Base-by-base conservation (phyloP, 1,140 invertebrate genomes). In the Littorina saxatilis region DNA sequence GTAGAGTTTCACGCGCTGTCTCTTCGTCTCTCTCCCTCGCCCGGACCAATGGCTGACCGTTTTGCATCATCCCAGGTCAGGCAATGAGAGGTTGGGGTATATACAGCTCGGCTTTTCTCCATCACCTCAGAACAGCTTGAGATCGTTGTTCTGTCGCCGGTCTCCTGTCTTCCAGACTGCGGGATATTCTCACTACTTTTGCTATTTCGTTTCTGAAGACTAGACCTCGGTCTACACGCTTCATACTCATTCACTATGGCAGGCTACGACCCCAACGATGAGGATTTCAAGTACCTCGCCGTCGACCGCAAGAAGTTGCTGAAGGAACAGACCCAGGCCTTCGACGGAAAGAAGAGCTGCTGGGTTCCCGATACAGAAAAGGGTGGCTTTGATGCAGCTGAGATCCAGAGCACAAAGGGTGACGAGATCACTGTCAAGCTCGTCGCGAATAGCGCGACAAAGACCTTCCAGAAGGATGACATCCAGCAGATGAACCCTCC, bases 271-370 rank as follows among this genome's bases (percentile, higher is more conserved):
- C 83, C 86, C 0, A 82, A 86, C 43, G 91, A 92, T 83, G 88
- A 90, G 17, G 91, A 92, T 72, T 91, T 90, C 78, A 82, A 89
- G 82, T 92, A 90, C 75, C 87, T 93, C 68, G 89, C 87, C 4
- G 87, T 92, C 7, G 90, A 92, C 82, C 81, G 87, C 66, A 91
- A 91, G 84, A 89, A 89, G 86, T 61, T 92, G 68, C 79, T 92
- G 88, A 89, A 86, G 76, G 88, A 92, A 75, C 87, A 89, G 84
- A 88, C 88, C 35, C 84, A 87, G 73, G 84, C 89, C 17, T 92
- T 99, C 94, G 99, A 99, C 95, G 98, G 96, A 93, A 99, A 99
- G 95, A 99, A 99, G 94, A 96, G 96, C 90, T 99, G 98, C 94
- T 99, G 99, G 99, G 96, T 99, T 81, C 97, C 98, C 83, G 96